Evolutionary conservation across 92 coral and sea anemone species (phyloP).

Genomic region (Epizoanthus rinbou): DNA sequence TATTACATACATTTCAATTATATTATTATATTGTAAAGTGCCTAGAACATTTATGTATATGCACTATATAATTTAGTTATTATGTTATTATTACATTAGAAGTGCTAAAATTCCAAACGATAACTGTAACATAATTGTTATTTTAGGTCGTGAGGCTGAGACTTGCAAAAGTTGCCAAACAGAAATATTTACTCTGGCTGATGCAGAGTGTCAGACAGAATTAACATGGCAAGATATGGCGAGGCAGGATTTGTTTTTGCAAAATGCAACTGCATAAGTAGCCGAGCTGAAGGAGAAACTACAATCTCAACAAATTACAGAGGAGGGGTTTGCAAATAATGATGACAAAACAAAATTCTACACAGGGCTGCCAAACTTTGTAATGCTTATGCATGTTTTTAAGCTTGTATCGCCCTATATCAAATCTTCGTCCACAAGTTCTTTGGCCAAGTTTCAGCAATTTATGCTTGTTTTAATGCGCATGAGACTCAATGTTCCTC

Average conservation of each 20-base stretch:
- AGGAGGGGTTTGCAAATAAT: conserved; percentile 44
- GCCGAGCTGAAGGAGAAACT: conserved; percentile 48
- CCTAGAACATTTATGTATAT: too few relatives aligned
- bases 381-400: conserved; percentile 49
- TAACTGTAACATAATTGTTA: too few relatives aligned
- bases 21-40: too few relatives aligned
- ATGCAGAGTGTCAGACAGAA: conserved; percentile 50
- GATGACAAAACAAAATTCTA: conserved; percentile 61
- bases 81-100: too few relatives aligned
- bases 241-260: conserved; percentile 32
- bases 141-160: conserved; percentile 28
- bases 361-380: conserved; percentile 58
- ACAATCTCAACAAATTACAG: conserved; percentile 41
- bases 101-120: too few relatives aligned
- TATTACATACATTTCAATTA: too few relatives aligned
- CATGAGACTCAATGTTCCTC: conserved; percentile 41
- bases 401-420: conserved; percentile 27
- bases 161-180: conserved; percentile 39
- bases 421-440: conserved; percentile 41
- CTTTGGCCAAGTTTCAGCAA: conserved; percentile 28
- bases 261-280: conserved; percentile 44
- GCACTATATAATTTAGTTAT: too few relatives aligned
- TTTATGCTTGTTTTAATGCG: conserved; percentile 29
- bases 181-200: conserved; percentile 3
- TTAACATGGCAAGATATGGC: conserved; percentile 42